Base-by-base conservation (phyloP, 2,888 invertebrate genomes). In the Crematogaster levior region DNA sequence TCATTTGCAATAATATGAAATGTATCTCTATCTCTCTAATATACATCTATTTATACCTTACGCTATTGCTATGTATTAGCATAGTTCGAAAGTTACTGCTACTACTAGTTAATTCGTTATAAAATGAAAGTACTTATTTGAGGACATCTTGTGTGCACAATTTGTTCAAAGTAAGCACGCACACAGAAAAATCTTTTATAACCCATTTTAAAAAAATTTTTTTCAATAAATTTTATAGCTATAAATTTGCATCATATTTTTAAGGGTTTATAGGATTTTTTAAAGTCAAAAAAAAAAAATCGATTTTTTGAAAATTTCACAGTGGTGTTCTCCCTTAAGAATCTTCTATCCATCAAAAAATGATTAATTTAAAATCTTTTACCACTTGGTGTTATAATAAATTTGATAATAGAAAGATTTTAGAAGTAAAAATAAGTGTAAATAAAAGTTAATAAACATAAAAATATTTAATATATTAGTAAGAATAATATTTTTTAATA, bases 1-100 rank as follows among this genome's bases (percentile, higher is more conserved):
- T 24, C 37, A n/a, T 56, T 72, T 58, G 27, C 27, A 58, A 75
- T 63, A 63, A 63, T 51, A 40, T 30, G 4, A 12, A 61, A 18
- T 48, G 51, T 51, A 60, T 60, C 10, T n/a, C 18, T 51, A 37
- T 34, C 12, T 34, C 24, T 27, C 18, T 37, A 30, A 18, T 24
- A 7, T 18, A 74, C 61, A n/a, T 74, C 3, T 61, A 48, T 74
- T 74, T 18, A 48, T 37, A 12, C 24, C 24, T 48, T 24, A 46
- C 12, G 34, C 34, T 27, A 9, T 34, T 18, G 18, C 34, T 61
- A 34, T 48, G 48, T n/a, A 51, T 61, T 48, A 74, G 34, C 21
- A 5, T 21, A 34, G 15, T 48, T 21, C 12, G 40, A 60, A 46
- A 60, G 48, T 60, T 72, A 27, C 15, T 43, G 46, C 18, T 61